phyloP scores from a whole-genome alignment of 2,888 invertebrate species.

The Idaea dimidiata region DNA sequence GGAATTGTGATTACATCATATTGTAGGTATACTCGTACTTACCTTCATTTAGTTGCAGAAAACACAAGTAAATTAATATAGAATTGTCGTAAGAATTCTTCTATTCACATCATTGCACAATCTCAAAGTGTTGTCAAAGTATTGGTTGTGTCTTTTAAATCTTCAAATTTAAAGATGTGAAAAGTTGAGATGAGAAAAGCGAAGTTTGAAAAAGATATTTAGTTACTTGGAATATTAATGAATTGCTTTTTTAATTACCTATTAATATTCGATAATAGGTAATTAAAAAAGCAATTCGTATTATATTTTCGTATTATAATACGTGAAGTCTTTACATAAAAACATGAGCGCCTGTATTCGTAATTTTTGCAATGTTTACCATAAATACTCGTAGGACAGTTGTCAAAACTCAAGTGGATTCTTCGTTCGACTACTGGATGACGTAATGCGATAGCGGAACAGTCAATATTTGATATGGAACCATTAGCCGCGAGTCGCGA shows the following conservation, averaged over 20 bases:
- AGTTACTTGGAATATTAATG: too few species aligned
- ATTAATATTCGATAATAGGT: too few species aligned
- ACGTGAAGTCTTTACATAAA: too few species aligned
- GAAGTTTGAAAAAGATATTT: too few species aligned
- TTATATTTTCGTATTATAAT: too few species aligned
- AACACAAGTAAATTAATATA: background rate
- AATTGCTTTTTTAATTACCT: too few species aligned
- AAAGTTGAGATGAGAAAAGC: too few species aligned
- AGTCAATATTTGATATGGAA: slow-evolving; percentile 74
- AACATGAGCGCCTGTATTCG: background rate
- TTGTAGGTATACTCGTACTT: background rate
- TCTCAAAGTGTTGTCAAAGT: background rate
- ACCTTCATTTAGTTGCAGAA: background rate
- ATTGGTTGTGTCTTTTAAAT: background rate
- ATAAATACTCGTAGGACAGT: slow-evolving; percentile 28
- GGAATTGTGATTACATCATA: background rate
- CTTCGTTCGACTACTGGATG: slow-evolving; percentile 49
- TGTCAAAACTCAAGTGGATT: slow-evolving; percentile 37
- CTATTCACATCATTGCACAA: background rate
- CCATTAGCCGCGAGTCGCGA: slow-evolving; percentile 55
- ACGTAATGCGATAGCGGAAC: slow-evolving; percentile 70
- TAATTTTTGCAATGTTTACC: slow-evolving; percentile 30
- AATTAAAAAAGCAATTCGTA: too few species aligned
- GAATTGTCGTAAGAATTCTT: background rate
- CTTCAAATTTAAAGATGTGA: background rate